A percentile compares a stretch with the other conserved stretches of the same genome.
These are phyloP conservation scores for Prosopocoilus inquinatus DNA, from an alignment of 2,888 invertebrate species.

Conservation along the genomic window DNA sequence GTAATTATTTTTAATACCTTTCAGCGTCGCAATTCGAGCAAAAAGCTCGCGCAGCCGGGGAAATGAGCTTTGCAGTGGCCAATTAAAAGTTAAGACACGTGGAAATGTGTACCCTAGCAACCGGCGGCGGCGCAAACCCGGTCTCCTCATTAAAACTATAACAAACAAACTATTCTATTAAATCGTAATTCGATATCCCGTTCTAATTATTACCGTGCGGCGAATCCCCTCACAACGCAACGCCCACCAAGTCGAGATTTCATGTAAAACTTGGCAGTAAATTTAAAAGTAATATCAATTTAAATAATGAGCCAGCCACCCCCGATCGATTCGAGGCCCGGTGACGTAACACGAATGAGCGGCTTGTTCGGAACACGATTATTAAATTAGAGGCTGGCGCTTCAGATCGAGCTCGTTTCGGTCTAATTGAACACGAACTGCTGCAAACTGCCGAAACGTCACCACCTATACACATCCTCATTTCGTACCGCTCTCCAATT, in stretches of 20 bases:
- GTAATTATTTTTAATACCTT: constrained; percentile 24
- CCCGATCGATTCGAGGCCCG: constrained; percentile 25
- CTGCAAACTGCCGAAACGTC: constrained; percentile 26
- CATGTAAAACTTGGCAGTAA: constrained; percentile 11
- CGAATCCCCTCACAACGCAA: too few relatives aligned
- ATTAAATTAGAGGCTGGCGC: constrained; percentile 27
- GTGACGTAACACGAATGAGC: constrained; percentile 25
- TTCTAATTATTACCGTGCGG: constrained; percentile 3
- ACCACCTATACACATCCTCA: constrained; percentile 17
- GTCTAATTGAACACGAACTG: constrained; percentile 27
- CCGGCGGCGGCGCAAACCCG: constrained; percentile 16
- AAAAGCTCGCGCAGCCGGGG: constrained; percentile 13
- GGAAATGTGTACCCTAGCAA: constrained; percentile 23
- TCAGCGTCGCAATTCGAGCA: constrained; percentile 10
- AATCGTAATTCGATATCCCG: background rate
- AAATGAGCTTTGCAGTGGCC: constrained; percentile 25
- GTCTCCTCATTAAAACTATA: constrained; percentile 18
- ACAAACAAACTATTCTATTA: background rate
- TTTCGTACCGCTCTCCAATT: background rate
- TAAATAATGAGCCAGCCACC: constrained; percentile 35
- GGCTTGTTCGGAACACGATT: constrained; percentile 26
- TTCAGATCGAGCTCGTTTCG: constrained; percentile 26
- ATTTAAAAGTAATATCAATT: constrained; percentile 33
- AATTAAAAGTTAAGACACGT: constrained; percentile 32
- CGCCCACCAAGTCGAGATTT: too few relatives aligned